phyloP scores from a whole-genome alignment of 1,140 invertebrate species.

The Hylyphantes graminicola region DNA sequence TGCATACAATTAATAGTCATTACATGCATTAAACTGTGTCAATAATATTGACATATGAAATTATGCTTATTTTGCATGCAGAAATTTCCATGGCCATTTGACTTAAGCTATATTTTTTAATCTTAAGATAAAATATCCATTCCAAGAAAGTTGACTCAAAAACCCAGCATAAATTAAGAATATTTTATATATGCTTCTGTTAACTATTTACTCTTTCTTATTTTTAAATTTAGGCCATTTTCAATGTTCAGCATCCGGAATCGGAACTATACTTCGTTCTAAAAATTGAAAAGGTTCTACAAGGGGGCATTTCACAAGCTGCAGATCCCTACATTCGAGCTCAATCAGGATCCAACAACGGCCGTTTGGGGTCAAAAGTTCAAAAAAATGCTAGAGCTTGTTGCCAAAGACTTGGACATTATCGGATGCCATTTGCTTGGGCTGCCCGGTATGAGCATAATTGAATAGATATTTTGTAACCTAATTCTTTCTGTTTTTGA shows the following conservation, averaged over 20 bases:
- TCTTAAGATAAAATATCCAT: neutral
- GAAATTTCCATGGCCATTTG: too few relatives aligned
- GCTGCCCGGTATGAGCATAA: conserved; percentile 72
- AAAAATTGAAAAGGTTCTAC: conserved; percentile 88
- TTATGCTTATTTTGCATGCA: too few relatives aligned
- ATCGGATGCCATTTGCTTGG: conserved; percentile 97
- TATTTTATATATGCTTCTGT: neutral
- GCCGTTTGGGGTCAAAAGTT: conserved; percentile 80
- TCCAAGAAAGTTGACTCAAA: neutral
- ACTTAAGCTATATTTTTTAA: too few relatives aligned
- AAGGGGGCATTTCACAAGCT: conserved; percentile 88
- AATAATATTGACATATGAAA: too few relatives aligned
- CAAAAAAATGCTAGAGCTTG: conserved; percentile 84
- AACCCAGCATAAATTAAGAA: neutral
- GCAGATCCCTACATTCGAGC: conserved; percentile 80
- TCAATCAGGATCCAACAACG: conserved; percentile 80
- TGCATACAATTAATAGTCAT: too few relatives aligned
- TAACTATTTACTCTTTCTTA: conserved; percentile 4
- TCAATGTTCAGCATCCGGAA: conserved; percentile 85
- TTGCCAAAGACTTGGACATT: conserved; percentile 85
- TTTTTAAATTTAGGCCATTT: conserved; percentile 76
- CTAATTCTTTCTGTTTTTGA: too few relatives aligned
- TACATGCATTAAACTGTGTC: too few relatives aligned
- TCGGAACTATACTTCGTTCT: conserved; percentile 90
- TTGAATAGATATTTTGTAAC: too few relatives aligned